These are phyloP conservation scores for Caenorhabditis afra DNA, from an alignment of 2,888 invertebrate genomes.

Conservation along the genomic window DNA sequence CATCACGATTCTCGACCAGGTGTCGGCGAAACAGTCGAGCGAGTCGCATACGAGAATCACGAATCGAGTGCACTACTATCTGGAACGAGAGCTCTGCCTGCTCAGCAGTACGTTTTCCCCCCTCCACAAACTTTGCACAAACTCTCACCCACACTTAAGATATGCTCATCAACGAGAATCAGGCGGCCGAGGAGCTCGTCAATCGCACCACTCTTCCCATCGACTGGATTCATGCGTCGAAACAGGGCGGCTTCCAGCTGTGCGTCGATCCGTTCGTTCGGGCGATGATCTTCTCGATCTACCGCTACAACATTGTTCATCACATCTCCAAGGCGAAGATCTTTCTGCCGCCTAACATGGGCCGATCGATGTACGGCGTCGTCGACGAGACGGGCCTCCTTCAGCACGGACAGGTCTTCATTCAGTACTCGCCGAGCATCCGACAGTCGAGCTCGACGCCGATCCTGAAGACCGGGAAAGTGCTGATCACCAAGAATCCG, in stretches of 20 bases:
- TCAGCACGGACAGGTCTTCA: constrained; percentile 79
- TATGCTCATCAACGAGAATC: constrained; percentile 69
- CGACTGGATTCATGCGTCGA: constrained; percentile 59
- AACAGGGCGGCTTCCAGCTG: constrained; percentile 61
- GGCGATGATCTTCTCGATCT: constrained; percentile 72
- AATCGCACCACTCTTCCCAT: constrained; percentile 68
- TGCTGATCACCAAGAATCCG: constrained; percentile 81
- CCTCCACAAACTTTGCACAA: neutral
- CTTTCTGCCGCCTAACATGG: constrained; percentile 72
- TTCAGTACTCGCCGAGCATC: constrained; percentile 72
- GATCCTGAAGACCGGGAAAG: constrained; percentile 60
- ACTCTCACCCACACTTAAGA: constrained; percentile 56
- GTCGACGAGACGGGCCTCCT: constrained; percentile 80
- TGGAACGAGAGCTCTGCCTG: constrained; percentile 64
- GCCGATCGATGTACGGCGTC: constrained; percentile 81
- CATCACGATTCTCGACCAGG: constrained; percentile 79
- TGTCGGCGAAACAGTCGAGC: constrained; percentile 65
- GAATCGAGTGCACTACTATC: constrained; percentile 63
- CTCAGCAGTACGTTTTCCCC: constrained; percentile 41
- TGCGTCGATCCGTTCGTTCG: constrained; percentile 76
- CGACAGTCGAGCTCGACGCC: constrained; percentile 59
- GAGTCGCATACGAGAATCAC: constrained; percentile 61
- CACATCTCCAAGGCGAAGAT: constrained; percentile 71
- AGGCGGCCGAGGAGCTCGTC: constrained; percentile 62
- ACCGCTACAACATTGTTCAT: constrained; percentile 71